Conservation (phyloP, 2,888 invertebrate species). For the Neocrepidodera transversa region DNA sequence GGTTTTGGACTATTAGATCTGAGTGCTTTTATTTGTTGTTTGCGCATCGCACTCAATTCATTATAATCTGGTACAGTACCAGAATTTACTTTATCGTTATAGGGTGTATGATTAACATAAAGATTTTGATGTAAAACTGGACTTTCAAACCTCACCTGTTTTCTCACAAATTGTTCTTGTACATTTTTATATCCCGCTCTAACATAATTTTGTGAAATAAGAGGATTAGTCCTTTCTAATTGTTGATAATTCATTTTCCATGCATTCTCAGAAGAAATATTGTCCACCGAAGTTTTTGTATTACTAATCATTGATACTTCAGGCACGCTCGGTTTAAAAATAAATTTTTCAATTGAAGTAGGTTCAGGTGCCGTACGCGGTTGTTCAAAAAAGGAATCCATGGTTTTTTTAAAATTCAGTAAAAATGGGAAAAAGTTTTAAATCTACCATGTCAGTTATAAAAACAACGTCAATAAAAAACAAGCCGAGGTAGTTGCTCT, state of each 20-base stretch:
- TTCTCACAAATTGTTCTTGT: slow-evolving; percentile 43
- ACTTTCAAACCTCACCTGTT: slow-evolving; percentile 57
- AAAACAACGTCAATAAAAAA: no score
- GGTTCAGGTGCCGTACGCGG: slow-evolving; percentile 53
- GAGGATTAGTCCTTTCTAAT: slow-evolving; percentile 1
- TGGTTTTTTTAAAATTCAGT: no score
- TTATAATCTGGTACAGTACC: slow-evolving; percentile 3
- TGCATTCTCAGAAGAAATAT: slow-evolving; percentile 43
- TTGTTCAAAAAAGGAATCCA: slow-evolving; percentile 58
- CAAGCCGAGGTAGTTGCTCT: no score
- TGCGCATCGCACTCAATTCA: slow-evolving; percentile 20
- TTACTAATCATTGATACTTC: slow-evolving; percentile 55
- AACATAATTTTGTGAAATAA: slow-evolving; percentile 26
- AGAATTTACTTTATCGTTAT: slow-evolving; percentile 26
- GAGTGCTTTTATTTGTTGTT: background rate
- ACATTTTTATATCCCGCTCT: slow-evolving; percentile 8
- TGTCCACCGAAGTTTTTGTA: slow-evolving; percentile 23
- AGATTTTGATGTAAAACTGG: slow-evolving; percentile 39
- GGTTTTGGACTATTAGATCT: background rate
- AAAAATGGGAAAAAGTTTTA: no score
- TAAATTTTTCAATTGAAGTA: slow-evolving; percentile 36
- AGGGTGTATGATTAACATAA: slow-evolving; percentile 29
- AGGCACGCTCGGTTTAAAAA: slow-evolving; percentile 50
- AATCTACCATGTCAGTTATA: no score
- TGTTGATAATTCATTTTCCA: slow-evolving; percentile 47